These are phyloP conservation scores for Pomacea canaliculata DNA, from an alignment of 2,888 invertebrate species.

Conservation along the genomic window DNA sequence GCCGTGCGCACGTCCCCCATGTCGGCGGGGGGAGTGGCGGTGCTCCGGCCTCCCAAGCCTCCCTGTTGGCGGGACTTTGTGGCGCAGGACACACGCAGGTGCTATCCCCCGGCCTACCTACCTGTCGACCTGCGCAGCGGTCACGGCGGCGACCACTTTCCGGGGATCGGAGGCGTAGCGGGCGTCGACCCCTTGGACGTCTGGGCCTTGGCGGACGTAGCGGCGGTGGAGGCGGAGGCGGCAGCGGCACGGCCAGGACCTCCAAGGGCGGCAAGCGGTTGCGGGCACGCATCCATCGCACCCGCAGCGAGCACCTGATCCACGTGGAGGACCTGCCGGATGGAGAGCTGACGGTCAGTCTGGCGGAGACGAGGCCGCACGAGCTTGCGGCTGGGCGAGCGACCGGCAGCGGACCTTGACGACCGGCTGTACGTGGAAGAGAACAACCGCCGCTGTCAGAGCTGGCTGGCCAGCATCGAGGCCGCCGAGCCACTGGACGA, in stretches of 20 bases:
- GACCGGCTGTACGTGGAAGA: conserved; percentile 55
- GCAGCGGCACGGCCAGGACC: background rate
- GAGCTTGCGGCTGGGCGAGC: conserved; percentile 51
- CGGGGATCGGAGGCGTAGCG: conserved; percentile 6
- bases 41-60: conserved; percentile 56
- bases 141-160: conserved; percentile 1
- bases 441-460: conserved; percentile 60
- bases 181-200: conserved; percentile 12
- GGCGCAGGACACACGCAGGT: conserved; percentile 23
- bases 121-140: conserved; percentile 10
- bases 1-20: conserved; percentile 4
- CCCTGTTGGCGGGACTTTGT: conserved; percentile 64
- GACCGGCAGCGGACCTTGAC: conserved; percentile 40
- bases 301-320: conserved; percentile 59
- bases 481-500: conserved; percentile 59
- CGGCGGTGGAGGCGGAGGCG: background rate
- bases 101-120: conserved; percentile 5
- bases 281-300: conserved; percentile 59
- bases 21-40: conserved; percentile 24
- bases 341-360: conserved; percentile 48
- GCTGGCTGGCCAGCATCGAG: conserved; percentile 59
- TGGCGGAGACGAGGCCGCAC: conserved; percentile 57
- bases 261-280: conserved; percentile 38
- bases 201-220: conserved; percentile 2
- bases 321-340: conserved; percentile 58